These are phyloP conservation scores for Ptychodera flava DNA, from an alignment of 35 echinoderm and acorn worm species.

Conservation along the genomic window DNA sequence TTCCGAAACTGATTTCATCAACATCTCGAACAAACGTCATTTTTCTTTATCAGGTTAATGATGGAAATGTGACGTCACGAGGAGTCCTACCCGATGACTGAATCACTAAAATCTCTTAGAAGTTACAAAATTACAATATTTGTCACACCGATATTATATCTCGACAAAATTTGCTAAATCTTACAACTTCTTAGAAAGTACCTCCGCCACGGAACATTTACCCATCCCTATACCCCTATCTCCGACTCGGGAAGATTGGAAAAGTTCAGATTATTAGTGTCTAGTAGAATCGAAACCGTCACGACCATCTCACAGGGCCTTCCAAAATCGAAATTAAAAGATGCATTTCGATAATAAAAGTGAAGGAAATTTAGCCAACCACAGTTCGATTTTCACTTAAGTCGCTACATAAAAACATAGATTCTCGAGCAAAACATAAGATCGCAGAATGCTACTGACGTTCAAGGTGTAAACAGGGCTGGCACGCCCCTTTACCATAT, in stretches of 20 bases:
- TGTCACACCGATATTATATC: background rate
- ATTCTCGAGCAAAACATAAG: background rate
- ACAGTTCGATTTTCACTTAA: background rate
- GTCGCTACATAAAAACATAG: background rate
- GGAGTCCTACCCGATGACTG: no score
- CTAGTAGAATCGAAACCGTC: background rate
- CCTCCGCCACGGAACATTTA: background rate
- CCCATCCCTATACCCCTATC: background rate
- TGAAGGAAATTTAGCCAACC: no score
- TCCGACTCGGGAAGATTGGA: background rate
- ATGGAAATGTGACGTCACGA: no score
- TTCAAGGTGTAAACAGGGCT: no score
- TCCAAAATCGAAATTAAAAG: no score
- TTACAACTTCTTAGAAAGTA: background rate
- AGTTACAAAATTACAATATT: background rate
- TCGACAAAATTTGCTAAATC: background rate
- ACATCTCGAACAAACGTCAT: no score
- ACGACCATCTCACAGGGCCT: background rate
- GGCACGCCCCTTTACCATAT: no score
- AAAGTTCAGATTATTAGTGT: background rate
- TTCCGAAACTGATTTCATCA: no score
- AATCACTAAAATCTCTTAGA: background rate
- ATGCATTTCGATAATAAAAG: no score
- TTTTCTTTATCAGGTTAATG: no score
- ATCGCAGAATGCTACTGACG: no score